phyloP scores from a whole-genome alignment of 2,888 invertebrate genomes.

The Drosophila heteroneura region DNA sequence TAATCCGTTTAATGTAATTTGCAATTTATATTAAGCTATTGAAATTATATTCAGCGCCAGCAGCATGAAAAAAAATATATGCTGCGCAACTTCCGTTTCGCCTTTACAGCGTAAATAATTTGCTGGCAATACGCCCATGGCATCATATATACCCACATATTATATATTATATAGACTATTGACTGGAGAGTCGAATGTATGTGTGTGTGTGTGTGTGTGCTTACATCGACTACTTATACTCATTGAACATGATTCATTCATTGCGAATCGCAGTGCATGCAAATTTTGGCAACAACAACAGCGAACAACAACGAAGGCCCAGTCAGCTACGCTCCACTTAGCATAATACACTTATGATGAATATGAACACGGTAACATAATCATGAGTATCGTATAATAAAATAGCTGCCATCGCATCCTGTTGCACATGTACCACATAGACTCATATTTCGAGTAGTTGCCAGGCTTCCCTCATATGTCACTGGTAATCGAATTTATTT shows the following conservation, averaged over 20 bases:
- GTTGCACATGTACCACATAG: slow-evolving; percentile 21
- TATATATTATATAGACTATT: slow-evolving; percentile 13
- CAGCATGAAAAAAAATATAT: slow-evolving; percentile 12
- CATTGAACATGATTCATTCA: slow-evolving; percentile 72
- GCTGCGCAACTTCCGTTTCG: slow-evolving; percentile 52
- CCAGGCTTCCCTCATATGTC: slow-evolving; percentile 23
- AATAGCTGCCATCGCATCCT: slow-evolving; percentile 31
- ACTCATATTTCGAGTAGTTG: slow-evolving; percentile 10
- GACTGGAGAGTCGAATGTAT: slow-evolving; percentile 7
- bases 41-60: slow-evolving; percentile 63
- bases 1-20: slow-evolving; percentile 81
- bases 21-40: slow-evolving; percentile 78
- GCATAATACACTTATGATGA: slow-evolving; percentile 30
- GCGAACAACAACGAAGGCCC: background rate
- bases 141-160: slow-evolving; percentile 15
- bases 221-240: slow-evolving; percentile 63
- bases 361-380: slow-evolving; percentile 20
- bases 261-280: slow-evolving; percentile 60
- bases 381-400: slow-evolving; percentile 16
- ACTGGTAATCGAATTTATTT: slow-evolving; percentile 63
- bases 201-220: slow-evolving; percentile 18
- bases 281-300: slow-evolving; percentile 52
- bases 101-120: slow-evolving; percentile 55
- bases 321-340: slow-evolving; percentile 26
- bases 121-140: slow-evolving; percentile 21